Evolutionary conservation across 2,888 invertebrate species (phyloP), one percentile per base, ranked within the genome.

Genomic region (Pardosa pseudoannulata): DNA sequence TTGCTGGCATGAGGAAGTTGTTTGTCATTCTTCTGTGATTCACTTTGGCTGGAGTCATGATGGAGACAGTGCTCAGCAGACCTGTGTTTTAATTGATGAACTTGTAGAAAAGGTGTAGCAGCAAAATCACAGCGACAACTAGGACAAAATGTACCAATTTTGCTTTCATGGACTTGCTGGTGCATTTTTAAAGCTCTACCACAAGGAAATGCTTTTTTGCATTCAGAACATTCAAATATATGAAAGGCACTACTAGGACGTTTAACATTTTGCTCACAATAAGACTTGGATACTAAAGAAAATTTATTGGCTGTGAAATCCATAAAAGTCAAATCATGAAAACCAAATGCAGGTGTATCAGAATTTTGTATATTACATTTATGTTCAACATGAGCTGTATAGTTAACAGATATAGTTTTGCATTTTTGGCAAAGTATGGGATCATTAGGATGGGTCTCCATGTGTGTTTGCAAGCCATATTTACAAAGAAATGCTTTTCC

Each of bases 301-400:
- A 96, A 96, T 91, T 96, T 96, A 89, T 94, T 94, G 85, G 94
- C 94, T 0, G 96, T 94, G 90, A 96, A 96, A 90, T 96, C 96
- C n/a, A 95, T 94, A 90, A 95, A 95, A 1, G 94, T 94, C 78
- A 95, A 92, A 91, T 96, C 89, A 74, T 89, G 87, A 67, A 89
- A 89, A 0, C 89, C 88, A 72, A 83, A 41, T 50, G 68, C 27
- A 28, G 71, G 56, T 27, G 41, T 23, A 75, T 82, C 64, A 29
- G 41, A n/a, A 2, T 39, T 31, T 28, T 46, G n/a, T 23, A 23
- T 62, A 62, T 80, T 78, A 62, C 89, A 89, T 46, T 88, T 88
- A 67, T 89, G 89, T 7, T 89, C 79, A 32, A 74, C 70, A 73
- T 88, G 85, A 71, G 80, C 81, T 56, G 65, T 68, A 88, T 94